These are phyloP conservation scores for Myotis davidii DNA, from an alignment of 2,113 vertebrate genomes.

Conservation along the genomic window DNA sequence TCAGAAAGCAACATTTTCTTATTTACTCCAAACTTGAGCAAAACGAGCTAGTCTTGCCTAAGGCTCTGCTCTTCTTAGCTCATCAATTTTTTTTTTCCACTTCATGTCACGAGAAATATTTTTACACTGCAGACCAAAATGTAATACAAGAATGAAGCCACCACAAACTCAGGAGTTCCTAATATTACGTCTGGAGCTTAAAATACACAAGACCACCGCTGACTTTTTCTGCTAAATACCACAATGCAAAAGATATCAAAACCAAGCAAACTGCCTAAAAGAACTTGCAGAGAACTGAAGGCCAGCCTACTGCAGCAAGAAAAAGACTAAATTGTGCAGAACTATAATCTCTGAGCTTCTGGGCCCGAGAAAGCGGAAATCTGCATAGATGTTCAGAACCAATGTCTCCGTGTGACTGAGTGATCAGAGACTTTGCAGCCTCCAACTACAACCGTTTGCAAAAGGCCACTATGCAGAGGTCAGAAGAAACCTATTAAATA, in stretches of 20 bases:
- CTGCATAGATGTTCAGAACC: not conserved
- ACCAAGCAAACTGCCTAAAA: conserved; percentile 53
- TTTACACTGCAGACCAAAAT: conserved; percentile 35
- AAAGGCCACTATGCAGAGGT: conserved; percentile 32
- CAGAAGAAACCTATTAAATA: conserved; percentile 13
- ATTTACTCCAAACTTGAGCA: conserved; percentile 23
- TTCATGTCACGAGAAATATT: not conserved
- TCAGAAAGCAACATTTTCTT: conserved; percentile 58
- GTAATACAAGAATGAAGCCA: conserved; percentile 53
- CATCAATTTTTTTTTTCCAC: not conserved
- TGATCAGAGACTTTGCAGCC: conserved; percentile 26
- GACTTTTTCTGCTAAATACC: conserved; percentile 34
- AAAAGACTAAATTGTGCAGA: conserved; percentile 46
- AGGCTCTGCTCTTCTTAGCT: conserved; percentile 12
- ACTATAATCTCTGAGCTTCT: not conserved
- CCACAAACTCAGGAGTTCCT: conserved; percentile 31
- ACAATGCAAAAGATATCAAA: not conserved
- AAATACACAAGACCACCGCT: conserved; percentile 19
- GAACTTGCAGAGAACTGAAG: conserved; percentile 62
- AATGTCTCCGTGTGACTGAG: not conserved
- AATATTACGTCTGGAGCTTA: conserved; percentile 26
- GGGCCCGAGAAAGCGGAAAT: conserved; percentile 51
- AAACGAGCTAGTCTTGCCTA: conserved; percentile 7
- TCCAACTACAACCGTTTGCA: not conserved
- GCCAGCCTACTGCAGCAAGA: conserved; percentile 23